Base-by-base conservation (phyloP, 2,888 invertebrate genomes). In the Stenodema calcarata region DNA sequence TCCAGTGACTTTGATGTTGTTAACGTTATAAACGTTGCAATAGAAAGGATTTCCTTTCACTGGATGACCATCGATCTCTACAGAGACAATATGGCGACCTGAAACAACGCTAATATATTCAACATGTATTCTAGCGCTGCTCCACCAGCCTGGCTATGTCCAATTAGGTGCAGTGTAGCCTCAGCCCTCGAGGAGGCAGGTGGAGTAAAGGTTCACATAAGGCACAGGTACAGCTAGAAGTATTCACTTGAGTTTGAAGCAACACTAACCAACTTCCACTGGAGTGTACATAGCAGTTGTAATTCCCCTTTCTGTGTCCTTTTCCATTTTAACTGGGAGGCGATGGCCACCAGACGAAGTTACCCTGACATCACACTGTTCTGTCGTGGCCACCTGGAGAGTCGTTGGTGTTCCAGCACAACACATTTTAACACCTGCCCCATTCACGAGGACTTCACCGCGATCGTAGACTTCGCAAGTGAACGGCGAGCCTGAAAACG, bases 21-120 rank as follows among this genome's bases (percentile, higher is more conserved):
- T 94, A 0, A 98, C 97, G 91, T 98, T 98, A 90, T 98, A 98
- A 50, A 98, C 97, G 91, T 98, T 97, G 91, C 98, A 98, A 27
- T 95, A 96, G 91, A 97, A 98, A 0, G 98, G 98, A 27, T 97
- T 97, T 0, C 98, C 98, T 87, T 95, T 95, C 2, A 98, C 95
- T 82, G 96, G 95, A 89, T 97, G 95, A 44, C 95, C 96, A 86
- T 96, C 96, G 80, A 96, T 94, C 30, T 96, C 93, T 35, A 98
- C 94, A 88, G 96, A 94, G 62, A 98, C 94, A 88, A 95, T 94
- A 91, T 98, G 97, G 0, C 98, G 93, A 0, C 97, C 97, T 90
- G 69, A 11, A 86, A 86, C 35, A 35, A 4, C 35, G 35, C 2
- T 2, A n/a, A n/a, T n/a, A n/a, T n/a, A n/a, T n/a, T n/a, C n/a